Conservation (phyloP, 2,888 invertebrate species). For the Thysanoteuthis rhombus region DNA sequence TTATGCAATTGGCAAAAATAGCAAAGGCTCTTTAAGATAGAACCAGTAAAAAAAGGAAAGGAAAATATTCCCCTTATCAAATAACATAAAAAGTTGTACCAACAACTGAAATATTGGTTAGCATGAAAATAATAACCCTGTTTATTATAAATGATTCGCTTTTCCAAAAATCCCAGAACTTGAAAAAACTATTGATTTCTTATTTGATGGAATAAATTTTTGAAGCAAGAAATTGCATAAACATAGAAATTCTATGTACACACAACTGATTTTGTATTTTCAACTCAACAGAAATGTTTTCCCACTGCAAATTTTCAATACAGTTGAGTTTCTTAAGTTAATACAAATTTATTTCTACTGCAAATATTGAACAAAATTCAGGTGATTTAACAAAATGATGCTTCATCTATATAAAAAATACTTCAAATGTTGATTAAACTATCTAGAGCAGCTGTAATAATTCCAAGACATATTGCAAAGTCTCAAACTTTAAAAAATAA, state of each 20-base stretch:
- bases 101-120: not conserved
- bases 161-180: not conserved
- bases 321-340: too few species aligned
- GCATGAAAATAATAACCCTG: slow-evolving; percentile 12
- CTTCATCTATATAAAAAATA: not conserved
- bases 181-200: not conserved
- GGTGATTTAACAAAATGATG: not conserved
- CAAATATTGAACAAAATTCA: not conserved
- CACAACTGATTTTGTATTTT: not conserved
- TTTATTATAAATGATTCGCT: not conserved
- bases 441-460: too few species aligned
- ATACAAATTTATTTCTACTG: not conserved
- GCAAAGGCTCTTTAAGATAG: not conserved
- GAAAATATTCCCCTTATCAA: not conserved
- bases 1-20: not conserved
- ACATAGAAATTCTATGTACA: not conserved
- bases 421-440: not conserved
- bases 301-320: not conserved
- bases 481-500: not conserved
- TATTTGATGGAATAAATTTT: not conserved
- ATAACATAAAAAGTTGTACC: not conserved
- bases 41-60: too few species aligned
- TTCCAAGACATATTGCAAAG: not conserved
- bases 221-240: not conserved
- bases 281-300: not conserved